Conservation (phyloP, 2,888 invertebrate genomes). For the Pandemis heparana region DNA sequence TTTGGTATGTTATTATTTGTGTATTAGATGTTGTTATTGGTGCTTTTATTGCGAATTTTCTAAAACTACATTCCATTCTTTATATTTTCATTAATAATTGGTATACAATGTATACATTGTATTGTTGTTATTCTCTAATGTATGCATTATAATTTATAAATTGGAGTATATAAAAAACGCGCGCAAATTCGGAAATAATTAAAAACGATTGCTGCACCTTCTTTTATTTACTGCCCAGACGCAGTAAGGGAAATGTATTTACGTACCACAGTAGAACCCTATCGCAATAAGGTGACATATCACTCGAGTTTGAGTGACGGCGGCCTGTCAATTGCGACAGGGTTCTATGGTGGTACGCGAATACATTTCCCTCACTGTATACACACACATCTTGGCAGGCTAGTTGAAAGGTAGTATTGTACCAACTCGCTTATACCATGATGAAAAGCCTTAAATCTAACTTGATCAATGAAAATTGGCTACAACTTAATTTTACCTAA, state of each 20-base stretch:
- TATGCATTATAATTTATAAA: not conserved
- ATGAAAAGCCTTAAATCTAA: not conserved
- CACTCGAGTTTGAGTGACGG: too few species aligned
- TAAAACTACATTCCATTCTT: conserved; percentile 48
- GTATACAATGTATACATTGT: not conserved
- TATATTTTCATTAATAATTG: not conserved
- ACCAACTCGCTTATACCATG: not conserved
- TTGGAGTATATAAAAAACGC: not conserved
- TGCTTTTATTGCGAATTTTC: conserved; percentile 46
- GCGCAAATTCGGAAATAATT: not conserved
- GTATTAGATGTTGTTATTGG: conserved; percentile 44
- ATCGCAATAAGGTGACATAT: too few species aligned
- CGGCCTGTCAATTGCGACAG: too few species aligned
- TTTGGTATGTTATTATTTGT: conserved; percentile 7
- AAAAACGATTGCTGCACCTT: not conserved
- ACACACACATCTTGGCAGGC: not conserved
- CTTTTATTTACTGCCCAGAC: not conserved
- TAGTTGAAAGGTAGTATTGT: not conserved
- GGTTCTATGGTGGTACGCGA: too few species aligned
- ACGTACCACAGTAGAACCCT: too few species aligned
- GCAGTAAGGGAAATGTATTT: too few species aligned
- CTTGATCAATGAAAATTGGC: not conserved
- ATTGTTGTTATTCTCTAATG: too few species aligned
- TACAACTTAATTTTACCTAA: conserved; percentile 46
- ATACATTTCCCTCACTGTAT: too few species aligned